phyloP scores from a whole-genome alignment of 2,888 invertebrate species.

The Chirona hameri region DNA sequence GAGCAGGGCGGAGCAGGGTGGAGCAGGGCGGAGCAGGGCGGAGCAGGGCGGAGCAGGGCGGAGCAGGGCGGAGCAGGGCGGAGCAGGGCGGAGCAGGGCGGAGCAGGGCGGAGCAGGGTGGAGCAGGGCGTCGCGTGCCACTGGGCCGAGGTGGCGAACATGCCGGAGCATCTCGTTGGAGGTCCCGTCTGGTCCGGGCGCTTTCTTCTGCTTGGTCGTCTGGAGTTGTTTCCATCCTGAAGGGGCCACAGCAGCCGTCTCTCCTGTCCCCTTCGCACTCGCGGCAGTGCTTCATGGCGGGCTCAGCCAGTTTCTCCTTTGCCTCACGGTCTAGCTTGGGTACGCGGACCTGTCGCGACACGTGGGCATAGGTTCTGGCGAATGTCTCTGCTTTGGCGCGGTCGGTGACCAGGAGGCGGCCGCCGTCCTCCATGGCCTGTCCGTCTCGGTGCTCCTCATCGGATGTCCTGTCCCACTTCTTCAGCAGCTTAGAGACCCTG shows the following conservation, averaged over 20 bases:
- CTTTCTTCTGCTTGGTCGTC: background rate
- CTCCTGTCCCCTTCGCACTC: background rate
- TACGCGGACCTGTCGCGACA: background rate
- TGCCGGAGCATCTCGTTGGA: background rate
- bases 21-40: no score
- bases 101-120: no score
- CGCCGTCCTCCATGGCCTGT: background rate
- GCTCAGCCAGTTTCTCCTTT: background rate
- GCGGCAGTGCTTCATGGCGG: background rate
- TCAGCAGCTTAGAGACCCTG: background rate
- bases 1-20: no score
- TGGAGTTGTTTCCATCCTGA: background rate
- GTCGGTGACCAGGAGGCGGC: background rate
- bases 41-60: no score
- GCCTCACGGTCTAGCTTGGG: background rate
- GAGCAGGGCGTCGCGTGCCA: background rate
- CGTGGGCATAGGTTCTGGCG: background rate
- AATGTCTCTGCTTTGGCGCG: background rate
- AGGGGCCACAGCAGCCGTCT: background rate
- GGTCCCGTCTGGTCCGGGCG: background rate
- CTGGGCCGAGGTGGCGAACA: background rate
- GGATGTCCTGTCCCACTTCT: background rate
- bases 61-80: no score
- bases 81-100: no score
- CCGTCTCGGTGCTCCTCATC: background rate